Percentiles rank a stretch among this genome's conserved stretches.
Conservation (phyloP, 1,140 invertebrate species). For the Forficula auricularia region DNA sequence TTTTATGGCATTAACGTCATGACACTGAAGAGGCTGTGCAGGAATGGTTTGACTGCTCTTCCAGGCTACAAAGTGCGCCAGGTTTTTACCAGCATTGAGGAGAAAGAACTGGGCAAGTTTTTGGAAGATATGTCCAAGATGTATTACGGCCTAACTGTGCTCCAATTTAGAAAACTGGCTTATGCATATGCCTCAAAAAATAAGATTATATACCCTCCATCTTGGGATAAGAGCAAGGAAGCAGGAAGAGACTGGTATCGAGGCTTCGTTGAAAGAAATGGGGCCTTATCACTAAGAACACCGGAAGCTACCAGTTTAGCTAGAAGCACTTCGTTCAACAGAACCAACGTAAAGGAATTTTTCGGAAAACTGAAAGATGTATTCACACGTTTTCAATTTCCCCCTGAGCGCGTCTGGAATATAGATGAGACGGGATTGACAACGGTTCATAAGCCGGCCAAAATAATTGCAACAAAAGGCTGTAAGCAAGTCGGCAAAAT, state of each 20-base stretch:
- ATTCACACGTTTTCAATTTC: not conserved
- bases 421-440: constrained; percentile 25
- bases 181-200: constrained; percentile 2
- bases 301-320: constrained; percentile 24
- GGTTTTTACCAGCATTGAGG: too few relatives aligned
- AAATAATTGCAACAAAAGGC: constrained; percentile 20
- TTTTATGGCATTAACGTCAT: too few relatives aligned
- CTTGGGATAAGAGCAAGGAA: constrained; percentile 19
- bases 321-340: constrained; percentile 23
- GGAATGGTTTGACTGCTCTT: too few relatives aligned
- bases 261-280: constrained; percentile 20
- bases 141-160: not conserved
- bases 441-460: constrained; percentile 21
- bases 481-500: constrained; percentile 22
- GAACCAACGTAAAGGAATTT: constrained; percentile 16
- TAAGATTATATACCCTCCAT: too few relatives aligned
- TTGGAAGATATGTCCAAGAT: too few relatives aligned
- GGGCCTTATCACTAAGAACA: constrained; percentile 19
- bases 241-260: constrained; percentile 24
- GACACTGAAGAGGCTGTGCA: too few relatives aligned
- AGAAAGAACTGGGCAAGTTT: too few relatives aligned
- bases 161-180: not conserved
- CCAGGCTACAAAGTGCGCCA: too few relatives aligned
- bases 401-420: constrained; percentile 19
- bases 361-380: constrained; percentile 3